A percentile compares a stretch with the other conserved stretches of the same genome.
Conservation (phyloP, 2,888 invertebrate species). For the Drosophila kanekoi region DNA sequence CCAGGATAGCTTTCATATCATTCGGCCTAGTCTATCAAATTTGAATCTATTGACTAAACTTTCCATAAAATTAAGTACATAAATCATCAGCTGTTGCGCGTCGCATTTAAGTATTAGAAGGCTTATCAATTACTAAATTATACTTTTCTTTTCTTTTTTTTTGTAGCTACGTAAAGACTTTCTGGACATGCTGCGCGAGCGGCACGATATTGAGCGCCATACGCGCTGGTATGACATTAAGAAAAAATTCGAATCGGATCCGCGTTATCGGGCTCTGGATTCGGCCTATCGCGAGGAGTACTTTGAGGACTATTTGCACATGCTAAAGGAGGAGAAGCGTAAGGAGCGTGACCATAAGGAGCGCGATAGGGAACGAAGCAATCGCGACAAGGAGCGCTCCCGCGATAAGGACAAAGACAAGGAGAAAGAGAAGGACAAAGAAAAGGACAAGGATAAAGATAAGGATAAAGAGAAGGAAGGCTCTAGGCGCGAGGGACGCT, state of each 20-base stretch:
- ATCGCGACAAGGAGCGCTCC: slow-evolving; percentile 75
- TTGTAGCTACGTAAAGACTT: slow-evolving; percentile 94
- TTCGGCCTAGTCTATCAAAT: too few relatives aligned
- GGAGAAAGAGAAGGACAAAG: slow-evolving; percentile 61
- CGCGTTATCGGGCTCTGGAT: slow-evolving; percentile 96
- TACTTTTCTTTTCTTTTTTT: too few relatives aligned
- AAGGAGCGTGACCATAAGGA: slow-evolving; percentile 77
- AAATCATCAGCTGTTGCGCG: too few relatives aligned
- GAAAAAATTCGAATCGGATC: slow-evolving; percentile 95
- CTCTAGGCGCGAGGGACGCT: slow-evolving; percentile 85
- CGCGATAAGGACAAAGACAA: slow-evolving; percentile 71
- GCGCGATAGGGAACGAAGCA: slow-evolving; percentile 81
- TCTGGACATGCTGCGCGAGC: slow-evolving; percentile 94
- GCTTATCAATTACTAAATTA: too few relatives aligned
- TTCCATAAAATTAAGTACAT: too few relatives aligned
- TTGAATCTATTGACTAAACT: too few relatives aligned
- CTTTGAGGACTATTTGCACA: slow-evolving; percentile 96
- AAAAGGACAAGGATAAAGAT: slow-evolving; percentile 69
- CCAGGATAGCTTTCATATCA: too few relatives aligned
- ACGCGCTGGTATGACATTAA: slow-evolving; percentile 97
- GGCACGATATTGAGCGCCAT: slow-evolving; percentile 94
- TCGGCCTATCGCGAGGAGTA: slow-evolving; percentile 96
- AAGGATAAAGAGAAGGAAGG: slow-evolving; percentile 58
- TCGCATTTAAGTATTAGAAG: too few relatives aligned
- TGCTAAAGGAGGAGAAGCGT: slow-evolving; percentile 93